Base-by-base conservation (phyloP, 2,113 vertebrate genomes). In the Podarcis cretensis region DNA sequence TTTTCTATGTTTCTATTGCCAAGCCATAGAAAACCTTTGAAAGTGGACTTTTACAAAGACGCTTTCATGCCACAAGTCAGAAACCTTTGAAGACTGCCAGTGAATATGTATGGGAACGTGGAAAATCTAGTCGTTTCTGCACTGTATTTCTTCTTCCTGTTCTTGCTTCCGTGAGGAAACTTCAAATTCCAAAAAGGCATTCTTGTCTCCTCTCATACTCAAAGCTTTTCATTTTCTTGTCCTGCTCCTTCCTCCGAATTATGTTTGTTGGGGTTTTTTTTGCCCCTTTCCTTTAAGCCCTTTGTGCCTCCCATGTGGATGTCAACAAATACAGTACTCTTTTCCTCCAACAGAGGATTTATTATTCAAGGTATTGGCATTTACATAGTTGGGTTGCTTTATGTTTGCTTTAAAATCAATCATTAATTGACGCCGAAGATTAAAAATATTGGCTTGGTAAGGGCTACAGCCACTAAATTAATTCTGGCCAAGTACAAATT, bases 351-450 rank as follows among this genome's bases (percentile, higher is more conserved):
- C 88, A 93, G 85, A 90, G 68, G 37, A 63, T 92, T 95, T 90
- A 79, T 43, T 92, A 92, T 91, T 85, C 74, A 59, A 90, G 63
- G 37, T 37, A 82, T 81, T 73, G 92, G 76, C 79, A 93, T 77
- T 88, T 92, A 74, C 66, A 76, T 23, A 59, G 63, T 65, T 84
- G 87, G 87, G 81, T 84, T 27, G 37, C 54, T 59, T 43, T 14
- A 65, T 35, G 6, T 6, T 30, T 90, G 48, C 57, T 77, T 95
- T 92, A 71, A 90, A 93, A 93, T 84, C 81, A 43, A 75, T 94
- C 87, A 92, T 95, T 95, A 92, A 96, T 93, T 89, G 86, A 88
- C 86, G 90, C 74, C 81, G 88, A 84, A 81, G 86, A 80, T 81
- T 90, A 95, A 89, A 73, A 57, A 69, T 76, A 84, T 74, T 82